Evolutionary conservation across 2,797 vertebrate genomes (phyloP), one percentile per base, ranked within the genome.

Genomic region (Ammospiza maritima): DNA sequence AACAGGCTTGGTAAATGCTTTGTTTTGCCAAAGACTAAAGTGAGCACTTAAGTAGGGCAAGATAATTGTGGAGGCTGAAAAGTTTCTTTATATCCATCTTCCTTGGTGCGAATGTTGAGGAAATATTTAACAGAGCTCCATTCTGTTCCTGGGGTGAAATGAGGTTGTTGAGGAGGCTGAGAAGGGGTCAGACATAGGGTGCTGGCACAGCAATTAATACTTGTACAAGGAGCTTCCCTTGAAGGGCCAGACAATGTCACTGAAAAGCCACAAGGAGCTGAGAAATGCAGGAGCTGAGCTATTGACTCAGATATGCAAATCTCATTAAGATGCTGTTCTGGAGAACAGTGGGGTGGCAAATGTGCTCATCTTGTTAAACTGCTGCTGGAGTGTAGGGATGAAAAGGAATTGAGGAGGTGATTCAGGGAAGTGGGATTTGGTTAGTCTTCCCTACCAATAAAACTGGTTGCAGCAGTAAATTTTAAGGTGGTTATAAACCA

Each of bases 71-170:
- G 66, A 60, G 85, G 32, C 88, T 90, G 85, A 84, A 66, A 87
- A 90, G 88, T 96, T 92, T 75, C 85, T 91, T 94, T 94, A 73
- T 86, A 29, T 70, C 66, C 47, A 16, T 90, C 73, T 94, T 93
- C 56, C 58, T 93, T 2, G 2, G n/a, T 56, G 36, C 5, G 40
- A 74, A 25, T 29, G 40, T 76, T 75, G 83, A 88, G 80, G 88
- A 81, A 90, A 62, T 93, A 45, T 51, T 93, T 81, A 84, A 57
- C 40, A 60, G 83, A 89, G 82, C 61, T 60, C 8, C 62, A 4
- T 83, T 83, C 76, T 90, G 17, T 60, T 79, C 8, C 2, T 13
- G 70, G 10, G 10, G 50, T 94, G 88, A 86, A 85, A 54, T 62
- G 89, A 73, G 66, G 77, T 81, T 54, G 70, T 61, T 64, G 8